phyloP scores from a whole-genome alignment of 2,113 vertebrate species.

The Myxocyprinus asiaticus region DNA sequence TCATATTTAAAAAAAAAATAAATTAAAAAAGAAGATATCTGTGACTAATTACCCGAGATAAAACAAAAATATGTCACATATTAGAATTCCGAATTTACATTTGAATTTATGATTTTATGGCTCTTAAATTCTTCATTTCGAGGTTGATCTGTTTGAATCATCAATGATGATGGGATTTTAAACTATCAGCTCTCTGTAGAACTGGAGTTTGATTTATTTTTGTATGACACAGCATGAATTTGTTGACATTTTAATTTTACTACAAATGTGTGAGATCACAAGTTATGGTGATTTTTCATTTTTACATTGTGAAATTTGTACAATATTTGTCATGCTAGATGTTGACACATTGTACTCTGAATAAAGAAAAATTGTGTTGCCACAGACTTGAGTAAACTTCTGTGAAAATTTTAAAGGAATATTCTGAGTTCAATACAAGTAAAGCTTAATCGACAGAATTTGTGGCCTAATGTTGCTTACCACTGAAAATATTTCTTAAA shows the following conservation, averaged over 20 bases:
- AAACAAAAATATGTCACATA: conserved; percentile 89
- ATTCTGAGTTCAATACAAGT: too few species aligned
- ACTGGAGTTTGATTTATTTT: conserved; percentile 99
- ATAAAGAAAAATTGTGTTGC: conserved; percentile 98
- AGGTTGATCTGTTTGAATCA: conserved; percentile 96
- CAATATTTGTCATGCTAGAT: conserved; percentile 99
- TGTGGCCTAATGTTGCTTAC: too few species aligned
- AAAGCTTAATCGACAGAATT: too few species aligned
- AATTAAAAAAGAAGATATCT: conserved; percentile 78
- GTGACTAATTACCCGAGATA: conserved; percentile 93
- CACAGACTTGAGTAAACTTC: conserved; percentile 80
- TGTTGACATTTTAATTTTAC: conserved; percentile 99
- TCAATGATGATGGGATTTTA: conserved; percentile 99
- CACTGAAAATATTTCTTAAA: too few species aligned
- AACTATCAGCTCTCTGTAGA: conserved; percentile 99
- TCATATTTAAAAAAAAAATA: conserved; percentile 89
- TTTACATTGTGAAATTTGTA: conserved; percentile 99
- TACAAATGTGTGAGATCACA: conserved; percentile 99
- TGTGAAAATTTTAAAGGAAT: too few species aligned
- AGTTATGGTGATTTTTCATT: conserved; percentile 99
- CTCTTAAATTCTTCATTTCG: conserved; percentile 84
- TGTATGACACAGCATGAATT: conserved; percentile 99
- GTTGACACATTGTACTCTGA: conserved; percentile 99
- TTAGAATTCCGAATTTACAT: conserved; percentile 98
- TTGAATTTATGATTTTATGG: conserved; percentile 97